Base-by-base conservation (phyloP, 2,888 invertebrate species). In the Cepaea hortensis region DNA sequence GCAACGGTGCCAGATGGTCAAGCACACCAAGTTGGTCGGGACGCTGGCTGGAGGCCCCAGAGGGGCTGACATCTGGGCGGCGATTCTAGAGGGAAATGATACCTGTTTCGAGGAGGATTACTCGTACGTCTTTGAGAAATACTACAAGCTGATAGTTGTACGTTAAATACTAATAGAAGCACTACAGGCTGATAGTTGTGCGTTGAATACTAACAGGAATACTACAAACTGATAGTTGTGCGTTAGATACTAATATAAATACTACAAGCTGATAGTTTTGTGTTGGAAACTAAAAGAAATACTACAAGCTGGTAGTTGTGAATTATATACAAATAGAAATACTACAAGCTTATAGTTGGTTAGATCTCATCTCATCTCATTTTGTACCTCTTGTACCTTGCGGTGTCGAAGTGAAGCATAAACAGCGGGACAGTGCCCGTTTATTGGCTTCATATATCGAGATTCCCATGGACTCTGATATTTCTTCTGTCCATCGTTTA, bases 1-100 rank as follows among this genome's bases (percentile, higher is more conserved):
- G 84, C 84, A 65, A 48, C 75, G 84, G 76, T 84, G 84, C 61
- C 84, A 76, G 84, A 84, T 84, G 76, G 75, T 84, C 9, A n/a
- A 76, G 1, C 9, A 65, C 20, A 48, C 76, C 61, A 84, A 84
- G 15, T 20, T 84, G 20, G 84, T 50, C 2, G 76, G 84, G 23
- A 84, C 76, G 13, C 61, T 65, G n/a, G 75, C 76, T n/a, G 84
- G 65, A 18, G 20, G 65, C 3, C 46, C 46, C 3, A 35, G 76
- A 13, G 20, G 65, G 1, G 61, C 5, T 3, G 84, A 84, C 18
- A 76, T 84, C 20, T 84, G 84, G 84, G 13, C 75, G 3, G 84
- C 84, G n/a, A 48, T 84, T 48, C 11, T 65, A 13, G 76, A n/a
- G 48, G 23, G 48, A n/a, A 84, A 84, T n/a, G 4, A 6, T 1